Evolutionary conservation across 1,140 invertebrate genomes (phyloP).

Genomic region (Octopus sinensis): DNA sequence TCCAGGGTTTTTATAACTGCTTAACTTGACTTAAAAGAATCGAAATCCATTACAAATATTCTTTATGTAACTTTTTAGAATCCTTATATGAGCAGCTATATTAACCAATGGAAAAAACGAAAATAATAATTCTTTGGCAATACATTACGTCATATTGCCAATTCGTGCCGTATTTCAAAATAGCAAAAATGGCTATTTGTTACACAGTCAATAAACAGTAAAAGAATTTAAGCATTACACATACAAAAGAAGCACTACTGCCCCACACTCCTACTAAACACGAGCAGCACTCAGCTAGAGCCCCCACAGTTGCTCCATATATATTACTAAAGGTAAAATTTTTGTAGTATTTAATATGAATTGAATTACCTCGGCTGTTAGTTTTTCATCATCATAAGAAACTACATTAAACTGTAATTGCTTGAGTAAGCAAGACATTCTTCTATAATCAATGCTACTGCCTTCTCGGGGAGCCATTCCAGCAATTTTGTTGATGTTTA

Average conservation of each 20-base stretch:
- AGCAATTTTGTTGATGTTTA: slow-evolving; percentile 48
- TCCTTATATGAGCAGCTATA: too few relatives aligned
- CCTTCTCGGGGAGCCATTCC: slow-evolving; percentile 43
- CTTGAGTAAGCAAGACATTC: slow-evolving; percentile 42
- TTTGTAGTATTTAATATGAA: background rate
- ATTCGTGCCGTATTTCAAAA: too few relatives aligned
- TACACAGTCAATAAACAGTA: background rate
- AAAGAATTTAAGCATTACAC: background rate
- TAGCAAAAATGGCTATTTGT: background rate
- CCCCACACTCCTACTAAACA: background rate
- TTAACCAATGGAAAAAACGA: too few relatives aligned
- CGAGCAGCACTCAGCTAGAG: background rate
- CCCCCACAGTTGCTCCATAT: background rate
- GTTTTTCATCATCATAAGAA: slow-evolving; percentile 42
- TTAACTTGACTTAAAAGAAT: too few relatives aligned
- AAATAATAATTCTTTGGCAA: too few relatives aligned
- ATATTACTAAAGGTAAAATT: background rate
- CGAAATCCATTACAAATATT: too few relatives aligned
- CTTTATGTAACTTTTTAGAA: too few relatives aligned
- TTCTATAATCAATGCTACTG: slow-evolving; percentile 48
- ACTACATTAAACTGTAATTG: slow-evolving; percentile 49
- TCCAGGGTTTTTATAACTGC: too few relatives aligned
- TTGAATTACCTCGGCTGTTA: slow-evolving; percentile 42
- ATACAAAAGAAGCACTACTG: background rate
- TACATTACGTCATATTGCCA: too few relatives aligned